These are phyloP conservation scores for Thunnus maccoyii DNA, from an alignment of 2,113 vertebrate species.

Conservation along the genomic window DNA sequence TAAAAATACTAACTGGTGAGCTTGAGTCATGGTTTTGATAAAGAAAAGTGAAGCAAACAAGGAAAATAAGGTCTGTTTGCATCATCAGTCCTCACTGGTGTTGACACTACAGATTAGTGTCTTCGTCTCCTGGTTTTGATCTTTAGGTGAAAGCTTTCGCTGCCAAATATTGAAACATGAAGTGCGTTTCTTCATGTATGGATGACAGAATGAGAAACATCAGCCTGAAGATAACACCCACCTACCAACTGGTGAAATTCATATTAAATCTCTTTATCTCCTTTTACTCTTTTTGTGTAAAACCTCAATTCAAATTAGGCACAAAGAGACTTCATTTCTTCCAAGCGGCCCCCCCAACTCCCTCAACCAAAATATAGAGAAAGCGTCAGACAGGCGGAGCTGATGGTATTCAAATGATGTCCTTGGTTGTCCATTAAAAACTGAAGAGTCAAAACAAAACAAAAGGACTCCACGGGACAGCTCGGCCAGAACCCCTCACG, in stretches of 20 bases:
- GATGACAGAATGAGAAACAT: constrained; percentile 4
- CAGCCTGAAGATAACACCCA: not conserved
- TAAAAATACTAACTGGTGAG: not conserved
- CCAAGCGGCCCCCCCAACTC: not conserved
- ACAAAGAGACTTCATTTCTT: constrained; percentile 26
- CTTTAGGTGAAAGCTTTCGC: constrained; percentile 18
- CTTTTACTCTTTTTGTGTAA: constrained; percentile 1
- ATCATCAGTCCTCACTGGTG: constrained; percentile 15
- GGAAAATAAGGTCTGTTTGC: constrained; percentile 23
- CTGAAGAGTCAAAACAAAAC: constrained; percentile 73
- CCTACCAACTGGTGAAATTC: not conserved
- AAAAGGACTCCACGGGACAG: constrained; percentile 66
- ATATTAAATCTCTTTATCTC: not conserved
- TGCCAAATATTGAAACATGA: constrained; percentile 35
- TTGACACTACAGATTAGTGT: constrained; percentile 41
- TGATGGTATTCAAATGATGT: constrained; percentile 72
- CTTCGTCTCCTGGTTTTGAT: constrained; percentile 31
- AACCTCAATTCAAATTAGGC: not conserved
- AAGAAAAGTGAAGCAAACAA: constrained; percentile 12
- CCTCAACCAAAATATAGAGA: constrained; percentile 36
- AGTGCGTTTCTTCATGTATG: not conserved
- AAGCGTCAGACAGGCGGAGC: constrained; percentile 35
- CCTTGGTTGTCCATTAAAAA: constrained; percentile 74
- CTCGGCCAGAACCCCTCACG: constrained; percentile 71
- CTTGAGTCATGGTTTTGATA: not conserved